These are phyloP conservation scores for Lasioglossum zephyrum DNA, from an alignment of 2,888 invertebrate species.

Conservation along the genomic window DNA sequence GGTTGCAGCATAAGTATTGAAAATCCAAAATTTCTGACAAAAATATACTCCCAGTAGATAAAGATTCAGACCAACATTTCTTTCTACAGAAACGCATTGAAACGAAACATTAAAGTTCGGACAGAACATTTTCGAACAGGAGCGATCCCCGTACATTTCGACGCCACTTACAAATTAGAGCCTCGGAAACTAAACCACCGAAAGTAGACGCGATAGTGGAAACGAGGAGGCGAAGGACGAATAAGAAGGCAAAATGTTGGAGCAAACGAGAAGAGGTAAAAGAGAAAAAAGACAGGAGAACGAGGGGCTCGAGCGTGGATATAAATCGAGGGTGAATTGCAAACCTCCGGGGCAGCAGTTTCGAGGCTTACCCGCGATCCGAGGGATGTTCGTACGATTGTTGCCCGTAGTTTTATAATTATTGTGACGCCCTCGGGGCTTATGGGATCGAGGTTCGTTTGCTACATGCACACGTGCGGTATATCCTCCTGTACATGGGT, in stretches of 20 bases:
- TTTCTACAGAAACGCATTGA: background rate
- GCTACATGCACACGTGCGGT: conserved; percentile 45
- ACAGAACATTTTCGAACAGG: background rate
- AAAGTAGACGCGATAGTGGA: background rate
- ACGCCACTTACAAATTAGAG: background rate
- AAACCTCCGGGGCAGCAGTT: conserved; percentile 70
- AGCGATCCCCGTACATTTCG: background rate
- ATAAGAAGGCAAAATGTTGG: conserved; percentile 4
- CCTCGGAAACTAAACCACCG: background rate
- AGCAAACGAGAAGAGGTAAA: background rate
- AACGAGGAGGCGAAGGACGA: background rate
- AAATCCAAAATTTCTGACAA: no score
- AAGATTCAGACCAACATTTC: no score
- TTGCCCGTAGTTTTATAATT: conserved; percentile 79
- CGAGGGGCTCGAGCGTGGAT: conserved; percentile 60
- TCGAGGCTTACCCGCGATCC: conserved; percentile 64
- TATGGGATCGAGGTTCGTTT: conserved; percentile 68
- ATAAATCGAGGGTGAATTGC: conserved; percentile 70
- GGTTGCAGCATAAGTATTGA: no score
- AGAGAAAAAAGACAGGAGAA: conserved; percentile 28
- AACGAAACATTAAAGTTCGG: background rate
- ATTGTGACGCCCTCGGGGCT: conserved; percentile 78
- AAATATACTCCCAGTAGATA: no score
- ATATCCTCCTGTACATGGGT: conserved; percentile 29
- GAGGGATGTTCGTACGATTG: conserved; percentile 69